phyloP scores from a whole-genome alignment of 2,797 vertebrate species.

The Arctocebus calabarensis region DNA sequence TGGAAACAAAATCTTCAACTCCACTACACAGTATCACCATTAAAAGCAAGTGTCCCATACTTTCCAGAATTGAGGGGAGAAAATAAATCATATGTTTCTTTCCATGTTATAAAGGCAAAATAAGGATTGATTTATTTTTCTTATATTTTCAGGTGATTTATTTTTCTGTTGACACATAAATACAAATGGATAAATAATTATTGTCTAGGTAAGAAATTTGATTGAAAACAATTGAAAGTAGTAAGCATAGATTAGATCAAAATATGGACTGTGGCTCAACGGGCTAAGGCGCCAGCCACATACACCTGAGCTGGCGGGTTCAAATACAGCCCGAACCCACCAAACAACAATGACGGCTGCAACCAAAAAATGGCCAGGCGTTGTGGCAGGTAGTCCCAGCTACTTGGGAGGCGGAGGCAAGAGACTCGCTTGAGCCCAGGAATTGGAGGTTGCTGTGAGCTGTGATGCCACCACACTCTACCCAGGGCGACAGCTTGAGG shows the following conservation, averaged over 20 bases:
- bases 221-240: not conserved
- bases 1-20: not conserved
- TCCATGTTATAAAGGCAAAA: not conserved
- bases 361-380: no score
- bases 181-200: not conserved
- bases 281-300: no score
- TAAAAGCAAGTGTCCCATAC: not conserved
- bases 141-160: not conserved
- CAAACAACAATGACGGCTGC: no score
- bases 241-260: not conserved
- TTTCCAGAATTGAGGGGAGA: not conserved
- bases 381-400: no score
- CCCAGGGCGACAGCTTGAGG: no score
- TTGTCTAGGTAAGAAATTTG: not conserved
- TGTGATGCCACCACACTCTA: no score
- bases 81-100: not conserved
- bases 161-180: not conserved
- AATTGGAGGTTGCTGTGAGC: no score
- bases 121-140: not conserved
- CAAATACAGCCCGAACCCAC: no score
- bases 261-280: no score
- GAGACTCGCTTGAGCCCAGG: no score
- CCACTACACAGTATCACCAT: not conserved
- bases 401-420: no score
- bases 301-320: no score